Base-by-base conservation (phyloP, 2,888 invertebrate species). In the Capitulum mitella region DNA sequence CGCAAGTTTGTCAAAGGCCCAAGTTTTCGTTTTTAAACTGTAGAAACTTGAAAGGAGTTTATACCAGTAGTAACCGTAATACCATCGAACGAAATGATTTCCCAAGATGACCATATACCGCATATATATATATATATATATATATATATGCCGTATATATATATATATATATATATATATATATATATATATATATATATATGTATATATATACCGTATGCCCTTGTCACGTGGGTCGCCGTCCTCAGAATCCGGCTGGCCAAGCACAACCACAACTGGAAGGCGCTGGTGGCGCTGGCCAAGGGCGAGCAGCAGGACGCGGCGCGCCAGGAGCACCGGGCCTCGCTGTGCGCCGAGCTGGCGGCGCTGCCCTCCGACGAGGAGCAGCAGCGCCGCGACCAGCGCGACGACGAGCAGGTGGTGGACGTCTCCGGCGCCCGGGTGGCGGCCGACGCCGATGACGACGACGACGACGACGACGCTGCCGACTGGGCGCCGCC, bases 261-360 rank as follows among this genome's bases (percentile, higher is more conserved):
- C 46, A n/a, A 32, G 46, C 75, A 76, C 75, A 76, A 46, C 75
- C 46, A 46, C n/a, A 46, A 76, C 75, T 76, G 75, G 75, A 43
- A 46, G 32, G 46, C 43, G 29, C 75, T 76, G 75, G 75, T 76
- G 46, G 46, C n/a, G n/a, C 75, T 76, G 46, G 75, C 75, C 46
- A 29, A 32, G 46, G 46, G 46, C 3, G 75, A 76, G 46, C 43
- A 46, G 46, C n/a, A 26, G 75, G 46, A 76, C 46, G 46, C 46
- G 5, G 46, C 46, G n/a, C 43, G 43, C 3, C 10, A 29, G 46
- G 29, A 76, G 75, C 43, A 26, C 6, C n/a, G 16, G 6, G 75
- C 75, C 46, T 19, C 75, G 1, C 6, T 70, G 22, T 1, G 8
- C 19, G 37, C 34, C 22, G 26, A 40, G 10, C 26, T 70, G 37